A percentile compares a stretch with the other conserved stretches of the same genome.
Evolutionary conservation across 1,140 invertebrate species (phyloP).

Genomic region (Eueides isabella): DNA sequence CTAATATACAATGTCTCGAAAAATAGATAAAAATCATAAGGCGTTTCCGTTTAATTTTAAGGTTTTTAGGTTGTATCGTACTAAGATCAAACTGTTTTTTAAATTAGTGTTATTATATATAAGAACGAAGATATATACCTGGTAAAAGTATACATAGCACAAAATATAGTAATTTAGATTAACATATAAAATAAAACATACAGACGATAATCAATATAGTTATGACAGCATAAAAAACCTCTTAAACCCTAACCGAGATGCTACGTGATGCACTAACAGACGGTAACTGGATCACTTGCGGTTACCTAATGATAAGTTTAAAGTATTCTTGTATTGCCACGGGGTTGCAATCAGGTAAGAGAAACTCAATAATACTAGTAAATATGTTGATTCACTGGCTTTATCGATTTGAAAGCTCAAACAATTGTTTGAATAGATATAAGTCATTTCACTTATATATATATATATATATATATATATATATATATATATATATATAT

Average conservation of each 20-base stretch:
- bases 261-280: constrained; percentile 52
- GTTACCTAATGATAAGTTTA: constrained; percentile 33
- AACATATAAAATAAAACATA: background rate
- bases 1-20: no score
- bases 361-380: constrained; percentile 5
- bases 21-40: no score
- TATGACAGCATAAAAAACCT: constrained; percentile 52
- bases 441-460: background rate
- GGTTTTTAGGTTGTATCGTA: no score
- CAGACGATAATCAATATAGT: constrained; percentile 17
- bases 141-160: no score
- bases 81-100: no score
- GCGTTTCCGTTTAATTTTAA: no score
- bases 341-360: constrained; percentile 24
- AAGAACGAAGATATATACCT: no score
- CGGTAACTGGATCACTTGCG: constrained; percentile 40
- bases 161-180: background rate
- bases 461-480: no score
- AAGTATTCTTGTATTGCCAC: constrained; percentile 34
- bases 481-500: no score
- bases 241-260: constrained; percentile 49
- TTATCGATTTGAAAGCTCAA: background rate
- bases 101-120: no score
- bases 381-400: background rate
- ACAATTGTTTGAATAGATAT: background rate